Conservation (phyloP, 2,113 vertebrate genomes). For the Mormoops blainvillei region DNA sequence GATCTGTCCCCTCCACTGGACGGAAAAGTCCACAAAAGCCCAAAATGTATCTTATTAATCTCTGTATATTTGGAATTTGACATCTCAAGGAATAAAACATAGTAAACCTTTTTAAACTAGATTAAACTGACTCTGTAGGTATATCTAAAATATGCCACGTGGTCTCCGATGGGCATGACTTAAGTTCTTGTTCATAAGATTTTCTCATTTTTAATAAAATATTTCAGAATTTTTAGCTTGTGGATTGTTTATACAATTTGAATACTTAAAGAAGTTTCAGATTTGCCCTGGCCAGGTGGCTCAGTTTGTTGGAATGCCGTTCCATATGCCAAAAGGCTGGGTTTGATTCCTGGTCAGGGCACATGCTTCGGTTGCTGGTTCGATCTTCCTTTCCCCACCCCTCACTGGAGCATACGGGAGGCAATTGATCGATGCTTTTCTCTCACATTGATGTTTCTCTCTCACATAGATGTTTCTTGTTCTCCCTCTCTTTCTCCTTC, state of each 20-base stretch:
- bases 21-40: neutral
- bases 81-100: neutral
- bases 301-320: too few relatives aligned
- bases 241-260: neutral
- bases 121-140: neutral
- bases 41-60: neutral
- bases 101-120: neutral
- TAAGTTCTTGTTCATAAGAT: neutral
- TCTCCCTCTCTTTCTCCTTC: too few relatives aligned
- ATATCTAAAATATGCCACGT: neutral
- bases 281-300: neutral
- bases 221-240: neutral
- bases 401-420: too few relatives aligned
- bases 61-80: neutral
- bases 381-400: too few relatives aligned
- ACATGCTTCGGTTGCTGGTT: too few relatives aligned
- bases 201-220: slow-evolving; percentile 26
- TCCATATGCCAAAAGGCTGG: too few relatives aligned
- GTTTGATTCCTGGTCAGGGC: too few relatives aligned
- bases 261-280: neutral
- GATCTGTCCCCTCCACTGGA: neutral
- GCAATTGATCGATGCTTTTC: too few relatives aligned
- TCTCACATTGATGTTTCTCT: too few relatives aligned
- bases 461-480: too few relatives aligned
- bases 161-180: neutral